These are phyloP conservation scores for Ferdinandea cuprea DNA, from an alignment of 2,888 invertebrate species.

Conservation along the genomic window DNA sequence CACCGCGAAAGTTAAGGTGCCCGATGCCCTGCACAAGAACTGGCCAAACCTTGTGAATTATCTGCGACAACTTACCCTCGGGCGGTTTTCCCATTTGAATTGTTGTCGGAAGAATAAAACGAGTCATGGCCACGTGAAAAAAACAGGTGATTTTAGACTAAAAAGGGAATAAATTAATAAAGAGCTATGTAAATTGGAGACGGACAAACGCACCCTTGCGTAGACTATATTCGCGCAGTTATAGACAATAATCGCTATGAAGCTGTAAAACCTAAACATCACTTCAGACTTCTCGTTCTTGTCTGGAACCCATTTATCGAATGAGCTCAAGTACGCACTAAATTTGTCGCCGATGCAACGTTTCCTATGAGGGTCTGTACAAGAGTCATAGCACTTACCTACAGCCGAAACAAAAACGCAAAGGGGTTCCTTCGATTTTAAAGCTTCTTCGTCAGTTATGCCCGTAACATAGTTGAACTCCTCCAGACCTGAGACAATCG, in stretches of 20 bases:
- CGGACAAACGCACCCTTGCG: slow-evolving; percentile 77
- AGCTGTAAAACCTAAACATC: slow-evolving; percentile 80
- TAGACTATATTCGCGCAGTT: slow-evolving; percentile 81
- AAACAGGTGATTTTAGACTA: slow-evolving; percentile 82
- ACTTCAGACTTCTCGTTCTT: slow-evolving; percentile 79
- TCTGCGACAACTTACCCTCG: slow-evolving; percentile 82
- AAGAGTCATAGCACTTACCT: slow-evolving; percentile 76
- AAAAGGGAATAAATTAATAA: background rate
- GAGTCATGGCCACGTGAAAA: slow-evolving; percentile 84
- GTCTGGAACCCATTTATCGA: slow-evolving; percentile 81
- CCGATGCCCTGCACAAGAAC: slow-evolving; percentile 84
- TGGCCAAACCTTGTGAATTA: slow-evolving; percentile 84
- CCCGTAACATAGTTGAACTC: slow-evolving; percentile 79
- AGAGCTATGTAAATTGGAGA: background rate
- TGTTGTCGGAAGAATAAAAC: slow-evolving; percentile 84
- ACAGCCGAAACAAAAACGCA: slow-evolving; percentile 80
- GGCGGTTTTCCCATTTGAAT: slow-evolving; percentile 83
- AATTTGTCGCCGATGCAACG: slow-evolving; percentile 79
- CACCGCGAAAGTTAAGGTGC: slow-evolving; percentile 83
- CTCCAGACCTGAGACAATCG: slow-evolving; percentile 77
- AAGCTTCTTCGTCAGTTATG: slow-evolving; percentile 75
- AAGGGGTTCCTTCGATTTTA: slow-evolving; percentile 80
- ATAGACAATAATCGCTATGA: slow-evolving; percentile 82
- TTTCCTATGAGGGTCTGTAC: slow-evolving; percentile 76
- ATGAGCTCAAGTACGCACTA: slow-evolving; percentile 79